Evolutionary conservation across 2,797 vertebrate species (phyloP).

Genomic region (Sebastes steindachneri): DNA sequence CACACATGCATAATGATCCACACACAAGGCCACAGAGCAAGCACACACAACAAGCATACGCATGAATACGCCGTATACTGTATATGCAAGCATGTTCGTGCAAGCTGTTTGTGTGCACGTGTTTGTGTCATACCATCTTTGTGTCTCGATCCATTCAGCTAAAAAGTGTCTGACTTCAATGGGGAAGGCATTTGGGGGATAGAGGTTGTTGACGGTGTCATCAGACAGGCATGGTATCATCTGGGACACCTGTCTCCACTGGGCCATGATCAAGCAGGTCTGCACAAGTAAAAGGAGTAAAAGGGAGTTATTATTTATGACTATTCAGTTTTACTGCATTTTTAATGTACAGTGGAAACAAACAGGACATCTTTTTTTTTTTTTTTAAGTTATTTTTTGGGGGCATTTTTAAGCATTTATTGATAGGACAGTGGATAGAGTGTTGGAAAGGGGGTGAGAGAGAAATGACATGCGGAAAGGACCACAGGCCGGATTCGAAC

Average conservation of each 20-base stretch:
- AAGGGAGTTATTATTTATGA: background rate
- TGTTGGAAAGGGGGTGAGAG: no score
- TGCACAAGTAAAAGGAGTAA: slow-evolving; percentile 4
- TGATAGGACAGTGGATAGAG: no score
- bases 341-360: background rate
- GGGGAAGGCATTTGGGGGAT: slow-evolving; percentile 77
- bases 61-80: background rate
- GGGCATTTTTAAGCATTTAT: no score
- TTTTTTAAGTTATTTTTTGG: no score
- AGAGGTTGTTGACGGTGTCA: slow-evolving; percentile 73
- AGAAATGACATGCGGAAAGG: no score
- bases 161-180: slow-evolving; percentile 83
- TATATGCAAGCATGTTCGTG: background rate
- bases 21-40: background rate
- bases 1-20: background rate
- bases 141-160: slow-evolving; percentile 83
- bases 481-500: no score
- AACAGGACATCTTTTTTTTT: background rate
- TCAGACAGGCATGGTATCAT: slow-evolving; percentile 68
- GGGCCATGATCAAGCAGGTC: slow-evolving; percentile 77
- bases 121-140: slow-evolving; percentile 77
- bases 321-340: background rate
- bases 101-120: background rate
- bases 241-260: slow-evolving; percentile 80
- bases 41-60: background rate